Evolutionary conservation across 2,888 invertebrate species (phyloP).

Genomic region (Notodonta ziczac): DNA sequence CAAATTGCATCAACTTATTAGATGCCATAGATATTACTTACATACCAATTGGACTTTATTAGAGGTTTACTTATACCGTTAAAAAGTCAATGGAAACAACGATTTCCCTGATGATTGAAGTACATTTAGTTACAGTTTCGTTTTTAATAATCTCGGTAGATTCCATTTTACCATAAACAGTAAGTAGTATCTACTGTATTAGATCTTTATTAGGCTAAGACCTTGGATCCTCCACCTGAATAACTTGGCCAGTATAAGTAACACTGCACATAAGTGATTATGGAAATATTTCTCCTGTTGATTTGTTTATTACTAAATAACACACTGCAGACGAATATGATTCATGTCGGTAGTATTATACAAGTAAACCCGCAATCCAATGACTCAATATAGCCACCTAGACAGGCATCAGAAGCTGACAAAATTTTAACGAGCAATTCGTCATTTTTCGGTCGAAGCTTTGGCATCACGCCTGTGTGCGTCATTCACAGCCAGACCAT

Average conservation of each 20-base stretch:
- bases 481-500: conserved; percentile 25
- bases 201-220: too few relatives aligned
- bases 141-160: too few relatives aligned
- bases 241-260: too few relatives aligned
- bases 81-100: too few relatives aligned
- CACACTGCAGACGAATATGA: background rate
- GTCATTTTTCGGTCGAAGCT: conserved; percentile 25
- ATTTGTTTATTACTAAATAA: background rate
- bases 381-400: background rate
- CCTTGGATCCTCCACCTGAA: too few relatives aligned
- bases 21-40: conserved; percentile 13
- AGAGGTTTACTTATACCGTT: too few relatives aligned
- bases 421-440: conserved; percentile 19
- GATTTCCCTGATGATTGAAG: too few relatives aligned
- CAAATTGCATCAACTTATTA: conserved; percentile 35
- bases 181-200: too few relatives aligned
- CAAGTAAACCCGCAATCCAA: background rate
- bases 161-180: too few relatives aligned
- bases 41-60: conserved; percentile 2
- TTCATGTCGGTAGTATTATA: background rate
- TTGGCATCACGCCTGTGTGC: conserved; percentile 41
- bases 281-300: background rate
- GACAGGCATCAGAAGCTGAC: conserved; percentile 7
- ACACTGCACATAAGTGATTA: too few relatives aligned
- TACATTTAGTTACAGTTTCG: too few relatives aligned